Percentiles rank a stretch among this genome's conserved stretches.
These are phyloP conservation scores for Conops quadrifasciatus DNA, from an alignment of 2,888 invertebrate species.

Conservation along the genomic window DNA sequence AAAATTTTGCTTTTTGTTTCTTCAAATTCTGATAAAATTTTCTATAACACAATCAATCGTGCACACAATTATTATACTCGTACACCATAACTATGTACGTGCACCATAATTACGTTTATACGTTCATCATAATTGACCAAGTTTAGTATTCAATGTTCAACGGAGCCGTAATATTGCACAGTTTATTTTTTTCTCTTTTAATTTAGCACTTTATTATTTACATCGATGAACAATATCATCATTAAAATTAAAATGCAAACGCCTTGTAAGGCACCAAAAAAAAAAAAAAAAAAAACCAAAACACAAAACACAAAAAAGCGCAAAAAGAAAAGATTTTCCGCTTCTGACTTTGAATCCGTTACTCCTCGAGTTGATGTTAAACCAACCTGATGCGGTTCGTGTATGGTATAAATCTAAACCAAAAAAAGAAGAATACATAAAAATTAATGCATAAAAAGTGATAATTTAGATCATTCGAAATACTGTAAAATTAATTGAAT, in stretches of 20 bases:
- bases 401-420: background rate
- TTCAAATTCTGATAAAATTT: too few species aligned
- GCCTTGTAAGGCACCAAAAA: background rate
- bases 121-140: background rate
- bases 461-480: too few species aligned
- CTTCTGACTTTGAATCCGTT: background rate
- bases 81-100: too few species aligned
- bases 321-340: background rate
- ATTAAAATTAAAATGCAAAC: background rate
- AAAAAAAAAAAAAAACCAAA: background rate
- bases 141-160: background rate
- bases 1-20: too few species aligned
- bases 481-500: too few species aligned
- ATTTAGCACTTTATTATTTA: background rate
- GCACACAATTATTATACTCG: too few species aligned
- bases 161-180: background rate
- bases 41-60: too few species aligned
- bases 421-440: background rate
- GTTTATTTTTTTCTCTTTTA: too few species aligned
- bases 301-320: too few species aligned
- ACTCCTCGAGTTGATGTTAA: conserved; percentile 2
- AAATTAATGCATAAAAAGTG: too few species aligned
- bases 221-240: background rate
- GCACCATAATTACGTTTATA: too few species aligned
- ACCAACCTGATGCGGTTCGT: background rate